Evolutionary conservation across 2,888 invertebrate genomes (phyloP), one percentile per base, ranked within the genome.

Genomic region (Adela reaumurella): DNA sequence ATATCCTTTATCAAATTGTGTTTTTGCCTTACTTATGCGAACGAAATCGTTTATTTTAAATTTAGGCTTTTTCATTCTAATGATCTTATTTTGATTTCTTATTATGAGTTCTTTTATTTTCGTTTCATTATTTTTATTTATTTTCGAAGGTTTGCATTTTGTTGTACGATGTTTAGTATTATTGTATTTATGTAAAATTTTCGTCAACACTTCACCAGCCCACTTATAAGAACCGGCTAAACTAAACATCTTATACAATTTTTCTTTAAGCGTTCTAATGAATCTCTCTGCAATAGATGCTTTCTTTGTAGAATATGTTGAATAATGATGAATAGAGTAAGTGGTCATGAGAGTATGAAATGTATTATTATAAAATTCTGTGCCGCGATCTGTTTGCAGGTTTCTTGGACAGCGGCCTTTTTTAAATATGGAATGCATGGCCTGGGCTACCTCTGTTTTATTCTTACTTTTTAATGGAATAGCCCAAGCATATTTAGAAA

Each of bases 401-500:
- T 35, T n/a, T n/a, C n/a, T n/a, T n/a, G n/a, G n/a, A n/a, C n/a
- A n/a, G n/a, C n/a, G n/a, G n/a, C n/a, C n/a, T n/a, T n/a, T n/a
- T n/a, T n/a, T n/a, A n/a, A n/a, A n/a, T n/a, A n/a, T n/a, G n/a
- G n/a, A n/a, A n/a, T n/a, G n/a, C n/a, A n/a, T n/a, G n/a, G n/a
- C n/a, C n/a, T n/a, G n/a, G n/a, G 24, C 18, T 24, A 43, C 20
- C 20, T 49, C 19, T 20, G 46, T 49, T 17, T 51, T 62, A 47
- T 49, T 56, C 58, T 67, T 67, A 14, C 52, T 57, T 56, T 66
- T 67, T 6, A 66, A 41, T 3, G 65, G 61, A 43, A 55, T 49
- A 29, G 58, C 59, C 63, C 63, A 70, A 4, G 63, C 59, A 57
- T 55, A 70, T 57, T 70, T 70, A 3, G 65, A 66, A 56, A 67